Evolutionary conservation across 1,140 invertebrate species (phyloP).

Genomic region (Cydia pomonella): DNA sequence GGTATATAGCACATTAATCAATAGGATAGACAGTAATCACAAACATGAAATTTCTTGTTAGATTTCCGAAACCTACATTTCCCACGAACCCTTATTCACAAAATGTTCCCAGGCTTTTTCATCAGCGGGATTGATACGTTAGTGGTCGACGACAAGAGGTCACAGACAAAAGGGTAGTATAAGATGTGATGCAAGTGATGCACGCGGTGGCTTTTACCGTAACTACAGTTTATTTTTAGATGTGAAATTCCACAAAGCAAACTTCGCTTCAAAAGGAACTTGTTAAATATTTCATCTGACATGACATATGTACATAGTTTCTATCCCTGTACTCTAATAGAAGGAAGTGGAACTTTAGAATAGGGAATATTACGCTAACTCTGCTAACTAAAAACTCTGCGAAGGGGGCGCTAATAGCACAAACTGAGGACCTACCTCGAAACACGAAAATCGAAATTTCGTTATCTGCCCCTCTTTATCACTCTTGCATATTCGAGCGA

Average conservation of each 20-base stretch:
- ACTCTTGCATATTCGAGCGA: no score
- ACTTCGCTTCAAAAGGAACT: constrained; percentile 15
- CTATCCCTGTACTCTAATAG: neutral
- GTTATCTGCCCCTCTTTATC: no score
- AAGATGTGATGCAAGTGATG: constrained; percentile 42
- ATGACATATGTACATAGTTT: constrained; percentile 7
- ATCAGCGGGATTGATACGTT: constrained; percentile 61
- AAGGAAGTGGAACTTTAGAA: neutral
- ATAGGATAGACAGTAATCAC: neutral
- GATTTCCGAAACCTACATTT: constrained; percentile 1
- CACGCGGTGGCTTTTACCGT: constrained; percentile 36
- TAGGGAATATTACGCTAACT: no score
- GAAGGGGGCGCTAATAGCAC: no score
- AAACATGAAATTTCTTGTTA: neutral
- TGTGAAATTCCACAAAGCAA: constrained; percentile 5
- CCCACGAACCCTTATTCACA: neutral
- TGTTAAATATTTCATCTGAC: constrained; percentile 22
- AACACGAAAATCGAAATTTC: no score
- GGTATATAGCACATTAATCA: neutral
- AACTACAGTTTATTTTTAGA: constrained; percentile 29
- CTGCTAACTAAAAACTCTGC: no score
- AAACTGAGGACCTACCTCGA: no score
- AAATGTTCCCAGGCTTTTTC: constrained; percentile 36
- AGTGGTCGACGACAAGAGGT: constrained; percentile 40
- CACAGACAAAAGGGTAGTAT: constrained; percentile 43